Evolutionary conservation across 1,140 invertebrate genomes (phyloP), one percentile per base, ranked within the genome.

Genomic region (Pectinophora gossypiella): DNA sequence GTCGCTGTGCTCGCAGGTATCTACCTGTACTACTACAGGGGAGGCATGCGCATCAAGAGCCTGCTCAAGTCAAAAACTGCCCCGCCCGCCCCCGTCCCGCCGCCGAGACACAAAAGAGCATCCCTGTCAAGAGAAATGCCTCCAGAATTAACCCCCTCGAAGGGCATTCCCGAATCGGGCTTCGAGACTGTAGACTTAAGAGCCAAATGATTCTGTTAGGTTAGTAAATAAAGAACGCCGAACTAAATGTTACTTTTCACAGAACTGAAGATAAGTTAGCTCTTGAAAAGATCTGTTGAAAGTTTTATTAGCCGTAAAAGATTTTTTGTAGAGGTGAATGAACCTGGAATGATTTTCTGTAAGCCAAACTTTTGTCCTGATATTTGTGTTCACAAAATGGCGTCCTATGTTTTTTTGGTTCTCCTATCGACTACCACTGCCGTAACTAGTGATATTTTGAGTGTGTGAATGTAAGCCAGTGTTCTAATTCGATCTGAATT

Each of bases 1-100:
- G 45, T 89, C 38, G 68, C 66, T 2, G 59, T 75, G 15, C 64
- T 88, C 19, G 72, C 82, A 4, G 76, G 72, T 6, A 63, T 87
- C 20, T 89, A 89, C 69, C 64, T 88, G 61, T 88, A 87, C 61
- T 88, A 88, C 51, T 89, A 89, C 62, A 75, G 82, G 61, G 85
- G 87, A 21, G 85, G 84, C 19, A 77, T 86, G 68, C 76, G 68
- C 23, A 88, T 89, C 52, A 89, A 89, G 74, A 80, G 57, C 45
- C 54, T 89, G 3, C 48, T 88, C 6, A 85, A 77, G 57, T 76
- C 71, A 1, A 77, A 81, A 40, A 59, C 70, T 0, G 59, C 76
- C 0, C 54, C 69, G 1, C 69, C 76, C 0, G 74, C 73, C 0
- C 77, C 79, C 5, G 72, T 84, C 0, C 82, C 85, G 2, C 80